Conservation (phyloP, 2,797 vertebrate species). For the Anas bahamensis region DNA sequence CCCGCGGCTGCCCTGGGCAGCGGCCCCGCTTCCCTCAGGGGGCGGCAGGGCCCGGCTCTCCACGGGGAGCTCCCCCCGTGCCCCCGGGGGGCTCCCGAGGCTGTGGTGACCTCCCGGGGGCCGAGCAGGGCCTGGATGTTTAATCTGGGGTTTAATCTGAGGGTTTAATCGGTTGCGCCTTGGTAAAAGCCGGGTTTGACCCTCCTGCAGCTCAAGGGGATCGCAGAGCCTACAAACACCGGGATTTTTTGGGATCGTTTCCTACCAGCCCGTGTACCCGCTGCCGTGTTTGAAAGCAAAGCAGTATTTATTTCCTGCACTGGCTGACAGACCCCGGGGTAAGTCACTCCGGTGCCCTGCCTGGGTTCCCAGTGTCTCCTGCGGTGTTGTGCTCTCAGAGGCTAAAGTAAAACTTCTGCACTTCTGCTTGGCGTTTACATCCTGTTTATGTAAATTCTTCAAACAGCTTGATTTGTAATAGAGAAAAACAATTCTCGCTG, state of each 20-base stretch:
- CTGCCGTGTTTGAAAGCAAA: not conserved
- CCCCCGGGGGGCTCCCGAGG: fast-evolving
- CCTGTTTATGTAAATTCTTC: constrained; percentile 70
- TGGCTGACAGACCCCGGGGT: not conserved
- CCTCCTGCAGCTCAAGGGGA: not conserved
- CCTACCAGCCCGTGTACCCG: fast-evolving
- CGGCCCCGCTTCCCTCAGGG: fast-evolving
- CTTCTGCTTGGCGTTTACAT: constrained; percentile 59
- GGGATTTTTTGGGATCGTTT: not conserved
- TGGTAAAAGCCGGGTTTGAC: not conserved
- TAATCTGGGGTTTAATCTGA: too few relatives aligned
- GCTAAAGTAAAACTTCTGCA: constrained; percentile 63
- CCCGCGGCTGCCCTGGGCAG: fast-evolving
- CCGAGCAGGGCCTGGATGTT: fast-evolving
- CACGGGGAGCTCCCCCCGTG: fast-evolving
- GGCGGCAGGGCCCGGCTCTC: not conserved
- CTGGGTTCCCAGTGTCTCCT: not conserved
- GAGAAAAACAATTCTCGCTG: constrained; percentile 58
- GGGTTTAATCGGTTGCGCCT: not conserved
- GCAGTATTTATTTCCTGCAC: not conserved
- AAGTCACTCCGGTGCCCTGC: not conserved
- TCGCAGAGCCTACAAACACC: not conserved
- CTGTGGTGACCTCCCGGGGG: fast-evolving
- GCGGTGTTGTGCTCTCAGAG: constrained; percentile 16
- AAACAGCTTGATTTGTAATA: constrained; percentile 64